Percentiles rank a stretch among this genome's conserved stretches.
phyloP scores from a whole-genome alignment of 2,797 vertebrate genomes.

The Platalea minor region DNA sequence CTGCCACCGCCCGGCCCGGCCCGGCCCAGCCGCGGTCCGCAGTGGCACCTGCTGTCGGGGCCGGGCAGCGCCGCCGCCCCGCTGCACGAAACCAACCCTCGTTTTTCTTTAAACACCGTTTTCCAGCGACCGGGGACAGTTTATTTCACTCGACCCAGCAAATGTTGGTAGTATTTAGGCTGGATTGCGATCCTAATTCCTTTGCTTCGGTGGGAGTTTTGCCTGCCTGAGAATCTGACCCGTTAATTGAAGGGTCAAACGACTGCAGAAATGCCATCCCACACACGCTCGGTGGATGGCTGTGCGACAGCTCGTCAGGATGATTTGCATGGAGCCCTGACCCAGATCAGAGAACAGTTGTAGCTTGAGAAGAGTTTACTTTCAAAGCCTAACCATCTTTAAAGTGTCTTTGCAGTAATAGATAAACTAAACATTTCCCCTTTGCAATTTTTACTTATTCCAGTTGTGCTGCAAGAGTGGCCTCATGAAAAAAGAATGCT shows the following conservation, averaged over 20 bases:
- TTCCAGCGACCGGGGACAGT: rapidly evolving
- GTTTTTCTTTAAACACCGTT: neutral
- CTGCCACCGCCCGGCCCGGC: too few relatives aligned
- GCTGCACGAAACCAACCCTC: rapidly evolving
- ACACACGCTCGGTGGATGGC: rapidly evolving
- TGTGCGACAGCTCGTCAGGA: rapidly evolving
- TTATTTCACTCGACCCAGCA: rapidly evolving
- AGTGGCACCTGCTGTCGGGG: neutral
- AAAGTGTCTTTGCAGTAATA: neutral
- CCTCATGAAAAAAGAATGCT: neutral
- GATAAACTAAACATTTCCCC: neutral
- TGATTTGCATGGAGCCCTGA: rapidly evolving
- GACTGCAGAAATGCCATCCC: neutral
- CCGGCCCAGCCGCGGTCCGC: neutral
- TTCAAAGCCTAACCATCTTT: neutral
- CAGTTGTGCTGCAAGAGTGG: neutral
- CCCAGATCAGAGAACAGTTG: neutral
- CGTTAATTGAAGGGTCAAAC: neutral
- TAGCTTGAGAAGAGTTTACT: neutral
- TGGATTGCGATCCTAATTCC: neutral
- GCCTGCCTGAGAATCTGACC: neutral
- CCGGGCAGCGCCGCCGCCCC: neutral
- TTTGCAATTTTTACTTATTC: neutral
- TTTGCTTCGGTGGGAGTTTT: neutral
- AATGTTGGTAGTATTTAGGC: neutral